phyloP scores from a whole-genome alignment of 2,797 vertebrate genomes.

The Eulemur mongoz region DNA sequence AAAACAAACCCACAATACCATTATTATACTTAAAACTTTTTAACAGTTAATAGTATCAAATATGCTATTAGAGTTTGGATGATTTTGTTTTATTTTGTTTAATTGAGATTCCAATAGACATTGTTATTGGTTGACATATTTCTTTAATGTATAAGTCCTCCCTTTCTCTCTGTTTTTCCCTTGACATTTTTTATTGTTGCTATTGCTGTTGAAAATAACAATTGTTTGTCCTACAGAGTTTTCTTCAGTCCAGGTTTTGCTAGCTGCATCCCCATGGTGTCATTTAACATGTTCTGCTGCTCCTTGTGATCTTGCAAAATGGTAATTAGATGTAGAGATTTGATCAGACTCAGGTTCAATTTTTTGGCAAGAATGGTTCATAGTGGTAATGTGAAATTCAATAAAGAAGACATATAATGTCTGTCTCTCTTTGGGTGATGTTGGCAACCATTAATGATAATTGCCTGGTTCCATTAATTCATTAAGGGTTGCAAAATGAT shows the following conservation, averaged over 20 bases:
- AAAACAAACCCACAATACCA: background rate
- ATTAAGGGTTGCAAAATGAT: background rate
- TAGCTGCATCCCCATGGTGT: background rate
- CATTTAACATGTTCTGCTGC: background rate
- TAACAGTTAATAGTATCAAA: background rate
- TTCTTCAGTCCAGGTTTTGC: background rate
- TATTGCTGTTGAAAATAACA: background rate
- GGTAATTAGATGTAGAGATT: background rate
- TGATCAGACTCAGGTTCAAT: background rate
- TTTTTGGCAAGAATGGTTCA: background rate
- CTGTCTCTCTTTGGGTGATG: background rate
- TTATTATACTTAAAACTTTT: background rate
- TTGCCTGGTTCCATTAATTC: background rate
- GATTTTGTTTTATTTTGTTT: background rate
- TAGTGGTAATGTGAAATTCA: background rate
- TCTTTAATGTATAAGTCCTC: background rate
- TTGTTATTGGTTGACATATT: background rate
- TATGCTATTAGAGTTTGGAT: background rate
- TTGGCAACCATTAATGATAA: background rate
- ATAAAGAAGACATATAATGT: background rate
- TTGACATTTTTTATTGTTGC: background rate
- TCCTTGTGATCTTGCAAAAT: background rate
- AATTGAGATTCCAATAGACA: background rate
- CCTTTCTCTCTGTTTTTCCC: background rate
- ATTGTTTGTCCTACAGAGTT: background rate